These are phyloP conservation scores for Acanthochromis polyacanthus DNA, from an alignment of 2,113 vertebrate species.

Conservation along the genomic window DNA sequence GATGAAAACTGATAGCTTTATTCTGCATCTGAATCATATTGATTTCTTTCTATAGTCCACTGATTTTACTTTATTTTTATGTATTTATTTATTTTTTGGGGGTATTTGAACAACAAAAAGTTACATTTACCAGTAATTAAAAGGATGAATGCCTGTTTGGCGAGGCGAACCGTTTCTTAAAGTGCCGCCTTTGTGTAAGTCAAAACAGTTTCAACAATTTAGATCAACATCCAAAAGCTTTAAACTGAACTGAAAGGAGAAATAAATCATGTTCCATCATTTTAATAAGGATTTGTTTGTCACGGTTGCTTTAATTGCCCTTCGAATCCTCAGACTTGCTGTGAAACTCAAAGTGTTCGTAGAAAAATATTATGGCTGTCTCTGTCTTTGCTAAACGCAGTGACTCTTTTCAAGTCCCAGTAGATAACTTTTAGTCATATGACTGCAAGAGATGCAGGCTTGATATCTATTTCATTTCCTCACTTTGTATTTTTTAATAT, in stretches of 20 bases:
- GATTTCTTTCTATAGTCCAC: not conserved
- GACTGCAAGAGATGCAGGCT: too few species aligned
- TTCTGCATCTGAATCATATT: not conserved
- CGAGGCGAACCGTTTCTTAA: not conserved
- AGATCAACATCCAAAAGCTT: not conserved
- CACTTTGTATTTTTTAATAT: too few species aligned
- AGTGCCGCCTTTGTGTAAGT: not conserved
- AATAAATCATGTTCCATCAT: conserved; percentile 1
- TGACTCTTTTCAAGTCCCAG: not conserved
- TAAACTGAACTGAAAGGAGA: conserved; percentile 16
- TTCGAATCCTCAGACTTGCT: conserved; percentile 14
- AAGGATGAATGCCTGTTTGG: conserved; percentile 4
- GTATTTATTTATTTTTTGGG: not conserved
- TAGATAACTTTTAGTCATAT: not conserved
- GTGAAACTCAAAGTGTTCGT: not conserved
- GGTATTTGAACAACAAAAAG: not conserved
- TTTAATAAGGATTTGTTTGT: conserved; percentile 32
- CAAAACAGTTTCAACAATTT: not conserved
- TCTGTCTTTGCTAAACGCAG: not conserved
- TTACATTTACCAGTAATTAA: not conserved
- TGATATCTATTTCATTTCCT: too few species aligned
- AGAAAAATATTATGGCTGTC: not conserved
- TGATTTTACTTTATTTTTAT: not conserved
- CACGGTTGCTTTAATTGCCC: conserved; percentile 16
- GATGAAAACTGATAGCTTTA: not conserved